Evolutionary conservation across 1,140 invertebrate species (phyloP).

Genomic region (Rhopalosiphum maidis): DNA sequence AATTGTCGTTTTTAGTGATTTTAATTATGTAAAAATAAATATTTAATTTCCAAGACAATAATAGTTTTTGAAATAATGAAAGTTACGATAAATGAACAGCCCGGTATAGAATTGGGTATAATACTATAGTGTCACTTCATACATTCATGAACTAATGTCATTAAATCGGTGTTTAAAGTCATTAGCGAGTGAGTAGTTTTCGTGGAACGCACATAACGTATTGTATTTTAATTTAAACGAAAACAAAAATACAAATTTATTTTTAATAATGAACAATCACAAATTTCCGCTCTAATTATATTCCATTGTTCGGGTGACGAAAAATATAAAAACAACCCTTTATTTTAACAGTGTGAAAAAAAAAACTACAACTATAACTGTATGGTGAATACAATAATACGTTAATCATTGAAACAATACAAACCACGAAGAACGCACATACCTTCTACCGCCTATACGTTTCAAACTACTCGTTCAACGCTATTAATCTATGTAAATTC

Average conservation of each 20-base stretch:
- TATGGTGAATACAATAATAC: background rate
- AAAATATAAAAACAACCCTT: background rate
- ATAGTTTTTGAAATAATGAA: background rate
- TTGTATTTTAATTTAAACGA: background rate
- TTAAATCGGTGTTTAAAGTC: background rate
- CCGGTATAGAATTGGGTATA: background rate
- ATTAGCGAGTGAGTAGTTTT: background rate
- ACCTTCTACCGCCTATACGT: background rate
- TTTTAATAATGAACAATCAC: background rate
- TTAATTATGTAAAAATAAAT: background rate
- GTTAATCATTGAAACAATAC: background rate
- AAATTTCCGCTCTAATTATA: constrained; percentile 4
- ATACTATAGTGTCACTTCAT: background rate
- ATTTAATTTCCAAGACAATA: background rate
- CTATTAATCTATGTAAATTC: background rate
- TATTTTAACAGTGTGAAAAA: background rate
- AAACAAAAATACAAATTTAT: background rate
- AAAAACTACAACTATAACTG: background rate
- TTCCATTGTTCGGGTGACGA: background rate
- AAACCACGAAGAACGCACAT: background rate
- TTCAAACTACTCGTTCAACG: background rate
- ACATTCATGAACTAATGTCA: background rate
- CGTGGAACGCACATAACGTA: background rate
- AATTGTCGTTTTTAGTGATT: background rate
- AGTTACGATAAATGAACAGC: background rate